Evolutionary conservation across 2,888 invertebrate genomes (phyloP).

Genomic region (Sceliomorpha sp.): DNA sequence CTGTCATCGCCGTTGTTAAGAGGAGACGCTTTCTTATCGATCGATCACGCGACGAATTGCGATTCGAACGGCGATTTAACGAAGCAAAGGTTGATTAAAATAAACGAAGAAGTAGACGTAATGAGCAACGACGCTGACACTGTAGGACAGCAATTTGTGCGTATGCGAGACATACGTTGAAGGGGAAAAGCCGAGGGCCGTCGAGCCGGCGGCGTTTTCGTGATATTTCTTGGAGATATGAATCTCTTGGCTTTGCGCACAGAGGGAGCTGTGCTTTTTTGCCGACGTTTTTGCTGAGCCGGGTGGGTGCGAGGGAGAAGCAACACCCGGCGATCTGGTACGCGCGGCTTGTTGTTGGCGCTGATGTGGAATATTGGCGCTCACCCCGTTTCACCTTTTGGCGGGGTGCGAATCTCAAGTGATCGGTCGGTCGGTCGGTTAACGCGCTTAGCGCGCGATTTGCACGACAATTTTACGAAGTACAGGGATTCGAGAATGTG

Average conservation of each 20-base stretch:
- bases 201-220: constrained; percentile 56
- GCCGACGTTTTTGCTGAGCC: constrained; percentile 61
- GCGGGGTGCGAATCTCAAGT: constrained; percentile 33
- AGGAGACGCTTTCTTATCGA: constrained; percentile 66
- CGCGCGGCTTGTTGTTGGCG: constrained; percentile 74
- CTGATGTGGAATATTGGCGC: constrained; percentile 73
- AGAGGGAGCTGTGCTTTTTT: constrained; percentile 66
- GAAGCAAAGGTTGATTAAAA: constrained; percentile 70
- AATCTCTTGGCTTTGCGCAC: constrained; percentile 76
- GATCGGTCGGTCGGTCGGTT: constrained; percentile 20
- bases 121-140: constrained; percentile 67
- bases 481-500: constrained; percentile 5
- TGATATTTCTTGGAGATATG: constrained; percentile 76
- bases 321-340: constrained; percentile 60
- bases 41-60: constrained; percentile 66
- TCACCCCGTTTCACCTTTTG: constrained; percentile 55
- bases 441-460: not conserved
- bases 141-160: constrained; percentile 71
- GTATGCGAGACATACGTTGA: constrained; percentile 78
- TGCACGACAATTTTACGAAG: too few species aligned
- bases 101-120: constrained; percentile 66
- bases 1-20: too few species aligned
- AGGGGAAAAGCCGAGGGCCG: constrained; percentile 44
- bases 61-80: constrained; percentile 65
- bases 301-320: constrained; percentile 38